Conservation (phyloP, 2,888 invertebrate genomes). For the Gibbula magus region DNA sequence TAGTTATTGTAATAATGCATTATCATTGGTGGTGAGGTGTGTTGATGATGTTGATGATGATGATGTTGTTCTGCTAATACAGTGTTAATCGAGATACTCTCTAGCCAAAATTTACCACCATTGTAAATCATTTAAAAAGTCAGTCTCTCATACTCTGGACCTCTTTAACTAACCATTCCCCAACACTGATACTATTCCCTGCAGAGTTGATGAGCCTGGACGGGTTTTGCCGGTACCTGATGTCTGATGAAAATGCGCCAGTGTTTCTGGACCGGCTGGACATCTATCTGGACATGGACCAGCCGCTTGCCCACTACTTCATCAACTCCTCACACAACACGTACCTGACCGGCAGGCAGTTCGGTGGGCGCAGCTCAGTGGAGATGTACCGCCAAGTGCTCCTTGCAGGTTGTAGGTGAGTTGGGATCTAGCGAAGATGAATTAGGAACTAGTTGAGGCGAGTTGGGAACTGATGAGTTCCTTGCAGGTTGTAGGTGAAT, state of each 20-base stretch:
- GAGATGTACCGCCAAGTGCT: constrained; percentile 99
- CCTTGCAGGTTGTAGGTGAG: constrained; percentile 94
- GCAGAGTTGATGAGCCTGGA: constrained; percentile 86
- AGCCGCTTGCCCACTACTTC: constrained; percentile 97
- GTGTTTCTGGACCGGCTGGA: constrained; percentile 98
- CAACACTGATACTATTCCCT: background rate
- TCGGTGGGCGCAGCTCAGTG: constrained; percentile 96
- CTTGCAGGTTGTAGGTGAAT: constrained; percentile 94
- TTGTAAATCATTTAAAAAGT: too few relatives aligned
- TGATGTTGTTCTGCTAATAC: too few relatives aligned
- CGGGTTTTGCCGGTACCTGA: constrained; percentile 97
- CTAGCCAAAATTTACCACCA: too few relatives aligned
- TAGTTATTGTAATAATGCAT: too few relatives aligned
- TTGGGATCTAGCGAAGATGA: constrained; percentile 88
- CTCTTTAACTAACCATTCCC: background rate
- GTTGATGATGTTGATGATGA: too few relatives aligned
- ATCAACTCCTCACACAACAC: constrained; percentile 87
- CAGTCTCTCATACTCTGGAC: background rate
- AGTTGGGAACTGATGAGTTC: constrained; percentile 89
- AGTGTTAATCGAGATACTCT: too few relatives aligned
- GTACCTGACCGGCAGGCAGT: constrained; percentile 84
- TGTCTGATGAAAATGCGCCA: constrained; percentile 99
- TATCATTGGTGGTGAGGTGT: too few relatives aligned
- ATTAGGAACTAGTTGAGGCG: too few relatives aligned
- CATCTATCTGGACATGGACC: constrained; percentile 95